Base-by-base conservation (phyloP, 2,888 invertebrate genomes). In the Hemaris fuciformis region DNA sequence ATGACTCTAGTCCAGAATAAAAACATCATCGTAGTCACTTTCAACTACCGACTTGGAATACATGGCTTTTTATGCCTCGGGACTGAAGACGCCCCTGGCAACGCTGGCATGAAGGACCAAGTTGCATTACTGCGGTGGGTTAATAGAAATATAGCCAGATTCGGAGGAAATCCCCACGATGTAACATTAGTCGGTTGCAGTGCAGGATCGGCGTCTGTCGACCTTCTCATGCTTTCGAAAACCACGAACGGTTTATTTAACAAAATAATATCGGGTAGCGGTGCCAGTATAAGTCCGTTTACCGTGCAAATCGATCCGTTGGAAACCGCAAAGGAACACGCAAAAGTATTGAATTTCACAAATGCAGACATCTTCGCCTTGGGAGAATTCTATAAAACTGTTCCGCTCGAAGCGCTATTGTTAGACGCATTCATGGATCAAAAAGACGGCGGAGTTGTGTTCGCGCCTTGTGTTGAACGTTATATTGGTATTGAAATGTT, bases 31-130 rank as follows among this genome's bases (percentile, higher is more conserved):
- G 66, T 67, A 6, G 83, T 87, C 0, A 79, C 75, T 7, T 85
- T 85, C 64, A 87, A 87, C 59, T 86, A 87, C 57, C 79, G 87
- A 8, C 67, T 86, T 20, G 84, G 82, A 18, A 63, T 71, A 4
- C 76, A 80, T 62, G 86, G 87, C 0, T 85, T 85, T 43, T 68
- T 87, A n/a, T 85, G 84, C 66, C 74, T 87, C 18, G 87, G 87
- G 0, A 87, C 87, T 10, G 69, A 77, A 61, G 77, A 74, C 48
- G 71, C 72, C 56, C 87, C 88, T 0, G 88, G 88, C 0, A 88
- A 89, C 57, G 88, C 87, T 22, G 88, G 85, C 3, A 74, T 87
- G 76, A 88, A 88, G 66, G 88, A 89, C 60, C 85, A 86, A 68
- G 76, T 88, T 1, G 80, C 84, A 0, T 66, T 83, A 23, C 70